These are phyloP conservation scores for Hemichromis elongatus DNA, from an alignment of 2,113 vertebrate genomes.

Conservation along the genomic window DNA sequence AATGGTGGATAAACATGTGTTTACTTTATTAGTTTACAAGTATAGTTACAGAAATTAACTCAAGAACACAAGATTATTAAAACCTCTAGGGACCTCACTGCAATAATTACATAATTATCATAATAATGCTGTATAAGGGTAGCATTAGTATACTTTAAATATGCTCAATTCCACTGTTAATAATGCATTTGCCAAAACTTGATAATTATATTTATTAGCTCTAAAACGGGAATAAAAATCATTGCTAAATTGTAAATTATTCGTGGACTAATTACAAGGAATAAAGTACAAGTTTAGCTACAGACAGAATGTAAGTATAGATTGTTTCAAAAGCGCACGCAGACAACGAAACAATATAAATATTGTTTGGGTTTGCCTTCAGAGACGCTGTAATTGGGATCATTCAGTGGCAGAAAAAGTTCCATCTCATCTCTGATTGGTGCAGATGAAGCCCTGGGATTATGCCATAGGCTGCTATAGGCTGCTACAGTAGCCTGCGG, in stretches of 20 bases:
- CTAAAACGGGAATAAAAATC: background rate
- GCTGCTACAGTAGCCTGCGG: conserved; percentile 48
- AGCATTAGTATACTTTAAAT: background rate
- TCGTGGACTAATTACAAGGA: background rate
- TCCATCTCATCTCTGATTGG: conserved; percentile 55
- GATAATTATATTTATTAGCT: background rate
- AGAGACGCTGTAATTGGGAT: background rate
- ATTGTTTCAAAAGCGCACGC: background rate
- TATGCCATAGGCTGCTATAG: conserved; percentile 53
- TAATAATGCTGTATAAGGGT: background rate
- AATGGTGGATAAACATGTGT: background rate
- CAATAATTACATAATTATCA: background rate
- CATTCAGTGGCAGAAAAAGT: background rate
- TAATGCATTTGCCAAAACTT: background rate
- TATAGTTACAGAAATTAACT: background rate
- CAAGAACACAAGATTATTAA: background rate
- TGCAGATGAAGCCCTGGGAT: conserved; percentile 24
- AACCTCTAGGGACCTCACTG: background rate
- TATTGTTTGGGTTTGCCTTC: background rate
- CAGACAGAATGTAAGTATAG: background rate
- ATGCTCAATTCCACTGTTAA: background rate
- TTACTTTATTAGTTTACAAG: background rate
- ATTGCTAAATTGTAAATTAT: background rate
- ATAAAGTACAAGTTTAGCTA: background rate
- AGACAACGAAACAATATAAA: background rate